Evolutionary conservation across 2,797 vertebrate species (phyloP).

Genomic region (Lagocephalus sceleratus): DNA sequence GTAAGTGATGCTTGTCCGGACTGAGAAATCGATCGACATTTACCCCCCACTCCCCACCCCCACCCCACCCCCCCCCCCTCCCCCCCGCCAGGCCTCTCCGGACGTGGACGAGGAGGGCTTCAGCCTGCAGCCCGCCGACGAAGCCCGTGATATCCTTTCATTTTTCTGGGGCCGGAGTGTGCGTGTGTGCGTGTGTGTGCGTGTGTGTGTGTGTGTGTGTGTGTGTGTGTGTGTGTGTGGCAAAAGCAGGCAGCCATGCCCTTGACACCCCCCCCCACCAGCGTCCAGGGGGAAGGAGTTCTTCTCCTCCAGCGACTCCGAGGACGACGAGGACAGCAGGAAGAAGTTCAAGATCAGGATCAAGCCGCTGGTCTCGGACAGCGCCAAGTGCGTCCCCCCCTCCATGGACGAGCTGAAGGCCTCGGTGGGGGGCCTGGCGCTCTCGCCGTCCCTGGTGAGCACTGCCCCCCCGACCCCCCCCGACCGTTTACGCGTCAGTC

Average conservation of each 20-base stretch:
- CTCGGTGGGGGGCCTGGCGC: conserved; percentile 90
- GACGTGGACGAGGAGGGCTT: conserved; percentile 97
- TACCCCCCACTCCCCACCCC: too few species aligned
- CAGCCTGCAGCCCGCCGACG: conserved; percentile 91
- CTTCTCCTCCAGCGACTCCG: conserved; percentile 95
- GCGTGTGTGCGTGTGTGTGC: too few species aligned
- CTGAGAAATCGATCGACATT: neutral
- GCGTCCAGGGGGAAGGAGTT: conserved; percentile 90
- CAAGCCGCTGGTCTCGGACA: conserved; percentile 88
- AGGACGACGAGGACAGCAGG: conserved; percentile 92
- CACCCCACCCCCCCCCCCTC: conserved; percentile 15
- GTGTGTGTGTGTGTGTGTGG: too few species aligned
- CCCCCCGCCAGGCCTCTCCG: conserved; percentile 83
- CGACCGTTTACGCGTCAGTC: conserved; percentile 3
- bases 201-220: too few species aligned
- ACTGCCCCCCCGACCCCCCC: neutral
- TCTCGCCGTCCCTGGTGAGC: conserved; percentile 95
- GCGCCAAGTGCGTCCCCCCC: conserved; percentile 80
- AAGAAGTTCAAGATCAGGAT: conserved; percentile 97
- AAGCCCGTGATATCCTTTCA: conserved; percentile 77
- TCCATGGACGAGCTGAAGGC: conserved; percentile 93
- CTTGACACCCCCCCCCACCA: conserved; percentile 83
- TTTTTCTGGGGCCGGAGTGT: too few species aligned
- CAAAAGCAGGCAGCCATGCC: conserved; percentile 41
- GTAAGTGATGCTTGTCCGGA: conserved; percentile 72